Percentiles rank a stretch among this genome's conserved stretches.
These are phyloP conservation scores for Ips nitidus DNA, from an alignment of 1,140 invertebrate species.

Conservation along the genomic window DNA sequence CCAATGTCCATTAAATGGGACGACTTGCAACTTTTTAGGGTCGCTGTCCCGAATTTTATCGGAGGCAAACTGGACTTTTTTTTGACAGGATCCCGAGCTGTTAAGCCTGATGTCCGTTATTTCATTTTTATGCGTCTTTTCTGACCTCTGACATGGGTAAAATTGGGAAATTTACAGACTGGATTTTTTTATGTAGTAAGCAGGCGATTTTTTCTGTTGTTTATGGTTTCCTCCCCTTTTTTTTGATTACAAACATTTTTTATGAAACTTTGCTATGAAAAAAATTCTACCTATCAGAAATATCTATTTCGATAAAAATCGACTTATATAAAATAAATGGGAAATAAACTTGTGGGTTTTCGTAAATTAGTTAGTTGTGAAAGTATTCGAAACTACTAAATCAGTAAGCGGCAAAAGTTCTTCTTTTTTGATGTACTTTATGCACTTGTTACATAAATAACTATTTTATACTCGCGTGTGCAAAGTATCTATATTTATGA, in stretches of 20 bases:
- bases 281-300: no score
- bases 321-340: no score
- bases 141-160: constrained; percentile 30
- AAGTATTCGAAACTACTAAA: no score
- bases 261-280: no score
- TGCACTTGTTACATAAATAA: no score
- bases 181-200: constrained; percentile 23
- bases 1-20: background rate
- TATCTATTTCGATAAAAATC: no score
- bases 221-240: constrained; percentile 14
- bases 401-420: no score
- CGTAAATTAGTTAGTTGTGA: no score
- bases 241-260: constrained; percentile 11
- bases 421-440: no score
- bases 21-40: background rate
- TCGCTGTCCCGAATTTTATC: background rate
- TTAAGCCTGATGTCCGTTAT: constrained; percentile 13
- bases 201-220: constrained; percentile 13
- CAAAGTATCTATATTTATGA: no score
- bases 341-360: no score
- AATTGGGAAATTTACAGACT: constrained; percentile 25
- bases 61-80: constrained; percentile 2
- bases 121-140: constrained; percentile 23
- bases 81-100: constrained; percentile 7
- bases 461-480: no score